A percentile compares a stretch with the other conserved stretches of the same genome.
These are phyloP conservation scores for Monodelphis domestica DNA, from an alignment of 2,797 vertebrate species.

Conservation along the genomic window DNA sequence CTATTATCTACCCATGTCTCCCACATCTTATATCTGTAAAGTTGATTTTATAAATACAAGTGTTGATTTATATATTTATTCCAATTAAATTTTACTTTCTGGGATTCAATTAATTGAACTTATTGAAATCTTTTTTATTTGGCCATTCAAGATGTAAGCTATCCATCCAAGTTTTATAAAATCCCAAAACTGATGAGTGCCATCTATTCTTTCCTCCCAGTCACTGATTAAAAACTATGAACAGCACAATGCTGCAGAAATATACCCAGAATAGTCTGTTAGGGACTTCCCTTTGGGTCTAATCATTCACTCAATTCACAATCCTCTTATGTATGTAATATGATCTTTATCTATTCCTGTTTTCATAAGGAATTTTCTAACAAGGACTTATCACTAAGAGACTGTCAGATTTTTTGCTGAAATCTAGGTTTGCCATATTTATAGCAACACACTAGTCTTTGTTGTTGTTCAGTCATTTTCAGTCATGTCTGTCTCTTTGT, in stretches of 20 bases:
- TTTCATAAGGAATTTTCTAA: neutral
- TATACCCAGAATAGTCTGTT: neutral
- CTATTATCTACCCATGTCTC: neutral
- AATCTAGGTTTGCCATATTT: neutral
- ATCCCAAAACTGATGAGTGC: neutral
- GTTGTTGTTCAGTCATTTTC: too few relatives aligned
- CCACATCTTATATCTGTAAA: neutral
- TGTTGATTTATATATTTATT: neutral
- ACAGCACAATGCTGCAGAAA: neutral
- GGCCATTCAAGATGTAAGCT: neutral
- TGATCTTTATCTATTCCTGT: neutral
- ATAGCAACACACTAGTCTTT: neutral
- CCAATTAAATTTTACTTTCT: neutral
- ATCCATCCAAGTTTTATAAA: neutral
- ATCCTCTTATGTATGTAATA: neutral
- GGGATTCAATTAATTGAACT: neutral
- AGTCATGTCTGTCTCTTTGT: too few relatives aligned
- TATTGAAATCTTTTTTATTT: neutral
- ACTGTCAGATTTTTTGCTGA: neutral
- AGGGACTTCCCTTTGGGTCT: neutral
- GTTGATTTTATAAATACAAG: neutral
- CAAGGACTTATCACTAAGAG: neutral
- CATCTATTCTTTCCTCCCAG: neutral
- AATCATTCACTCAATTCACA: neutral
- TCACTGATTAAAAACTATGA: neutral